Conservation (phyloP, 2,113 vertebrate genomes). For the Glareola pratincola region DNA sequence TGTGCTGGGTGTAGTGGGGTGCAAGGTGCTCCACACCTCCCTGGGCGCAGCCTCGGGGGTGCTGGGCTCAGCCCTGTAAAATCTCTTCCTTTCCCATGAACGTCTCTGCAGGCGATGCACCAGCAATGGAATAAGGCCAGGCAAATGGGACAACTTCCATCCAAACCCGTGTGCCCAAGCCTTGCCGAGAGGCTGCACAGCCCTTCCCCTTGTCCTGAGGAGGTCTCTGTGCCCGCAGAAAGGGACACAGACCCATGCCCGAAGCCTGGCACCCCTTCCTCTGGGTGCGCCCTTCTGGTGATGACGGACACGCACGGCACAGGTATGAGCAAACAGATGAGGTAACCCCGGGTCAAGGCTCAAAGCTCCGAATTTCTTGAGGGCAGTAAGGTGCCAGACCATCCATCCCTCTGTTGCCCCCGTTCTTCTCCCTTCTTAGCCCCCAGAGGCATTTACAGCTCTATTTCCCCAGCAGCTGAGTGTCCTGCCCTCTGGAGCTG, state of each 20-base stretch:
- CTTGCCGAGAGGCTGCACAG: not conserved
- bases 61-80: not conserved
- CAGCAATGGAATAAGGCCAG: not conserved
- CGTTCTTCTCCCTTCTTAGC: not conserved
- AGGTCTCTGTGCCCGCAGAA: not conserved
- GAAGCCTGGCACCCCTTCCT: not conserved
- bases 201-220: not conserved
- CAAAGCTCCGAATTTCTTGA: not conserved
- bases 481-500: not conserved
- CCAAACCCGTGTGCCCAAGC: not conserved
- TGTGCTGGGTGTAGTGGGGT: not conserved
- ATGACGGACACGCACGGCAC: too few species aligned
- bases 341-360: not conserved
- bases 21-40: too few species aligned
- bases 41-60: not conserved
- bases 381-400: not conserved
- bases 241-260: not conserved
- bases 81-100: not conserved
- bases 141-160: not conserved
- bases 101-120: not conserved
- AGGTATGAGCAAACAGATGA: not conserved
- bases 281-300: not conserved
- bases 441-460: not conserved
- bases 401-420: too few species aligned
- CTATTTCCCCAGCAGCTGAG: not conserved